Percentiles rank a stretch among this genome's conserved stretches.
phyloP scores from a whole-genome alignment of 2,888 invertebrate genomes.

The Augochlorella aurata region DNA sequence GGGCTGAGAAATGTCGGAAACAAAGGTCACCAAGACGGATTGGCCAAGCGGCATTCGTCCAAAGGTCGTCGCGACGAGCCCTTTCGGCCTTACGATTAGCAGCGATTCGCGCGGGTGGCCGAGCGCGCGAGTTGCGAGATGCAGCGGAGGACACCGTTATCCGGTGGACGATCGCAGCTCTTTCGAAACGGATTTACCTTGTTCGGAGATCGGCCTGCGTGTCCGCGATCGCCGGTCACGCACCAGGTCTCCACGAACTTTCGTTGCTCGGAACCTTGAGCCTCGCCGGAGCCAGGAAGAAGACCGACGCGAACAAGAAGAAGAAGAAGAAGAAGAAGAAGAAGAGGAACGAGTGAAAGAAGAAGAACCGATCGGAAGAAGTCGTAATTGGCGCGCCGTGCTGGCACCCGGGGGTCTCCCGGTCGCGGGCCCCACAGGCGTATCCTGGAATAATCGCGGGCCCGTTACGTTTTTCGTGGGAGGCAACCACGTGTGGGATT shows the following conservation, averaged over 20 bases:
- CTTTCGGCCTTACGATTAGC: not conserved
- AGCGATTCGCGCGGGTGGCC: not conserved
- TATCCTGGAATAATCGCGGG: conserved; percentile 40
- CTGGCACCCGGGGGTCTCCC: no score
- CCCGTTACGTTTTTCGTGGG: conserved; percentile 51
- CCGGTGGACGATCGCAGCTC: not conserved
- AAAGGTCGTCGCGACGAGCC: conserved; percentile 3
- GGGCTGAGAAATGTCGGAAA: conserved; percentile 17
- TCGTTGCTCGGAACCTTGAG: conserved; percentile 33
- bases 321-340: no score
- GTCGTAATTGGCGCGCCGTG: conserved; percentile 45
- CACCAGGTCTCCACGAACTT: conserved; percentile 9
- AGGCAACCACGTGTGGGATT: conserved; percentile 38
- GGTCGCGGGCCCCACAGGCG: not conserved
- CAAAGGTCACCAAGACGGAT: conserved; percentile 28
- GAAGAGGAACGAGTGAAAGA: no score
- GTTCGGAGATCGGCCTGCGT: not conserved
- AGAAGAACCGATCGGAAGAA: conserved; percentile 57
- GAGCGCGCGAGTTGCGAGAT: not conserved
- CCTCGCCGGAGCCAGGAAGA: conserved; percentile 14
- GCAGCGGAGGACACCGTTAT: not conserved
- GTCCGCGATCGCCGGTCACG: conserved; percentile 14
- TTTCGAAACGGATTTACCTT: conserved; percentile 14
- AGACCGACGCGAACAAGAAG: not conserved
- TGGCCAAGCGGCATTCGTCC: conserved; percentile 9